Evolutionary conservation across 2,888 invertebrate species (phyloP).

Genomic region (Julus scanicus): DNA sequence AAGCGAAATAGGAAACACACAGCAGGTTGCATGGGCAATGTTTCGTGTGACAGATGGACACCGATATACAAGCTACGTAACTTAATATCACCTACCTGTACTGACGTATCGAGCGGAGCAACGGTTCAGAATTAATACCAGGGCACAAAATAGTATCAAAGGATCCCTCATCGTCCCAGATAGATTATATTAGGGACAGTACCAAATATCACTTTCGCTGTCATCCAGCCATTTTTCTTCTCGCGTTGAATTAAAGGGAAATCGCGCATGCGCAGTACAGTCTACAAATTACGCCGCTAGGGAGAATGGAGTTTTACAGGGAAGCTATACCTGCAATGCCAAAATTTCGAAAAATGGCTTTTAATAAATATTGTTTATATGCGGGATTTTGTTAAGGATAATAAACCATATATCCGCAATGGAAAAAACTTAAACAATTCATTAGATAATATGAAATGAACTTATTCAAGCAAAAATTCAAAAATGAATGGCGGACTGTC

Average conservation of each 20-base stretch:
- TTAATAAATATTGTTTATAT: too few relatives aligned
- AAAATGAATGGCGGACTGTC: too few relatives aligned
- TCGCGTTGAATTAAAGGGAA: background rate
- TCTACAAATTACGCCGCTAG: background rate
- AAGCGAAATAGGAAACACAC: background rate
- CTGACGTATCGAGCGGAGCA: constrained; percentile 4
- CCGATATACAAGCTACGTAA: background rate
- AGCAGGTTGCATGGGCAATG: background rate
- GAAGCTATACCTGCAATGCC: too few relatives aligned
- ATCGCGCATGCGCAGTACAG: background rate
- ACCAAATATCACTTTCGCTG: constrained; percentile 12
- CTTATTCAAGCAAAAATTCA: too few relatives aligned
- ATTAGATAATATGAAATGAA: too few relatives aligned
- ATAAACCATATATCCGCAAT: too few relatives aligned
- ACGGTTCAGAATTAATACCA: background rate
- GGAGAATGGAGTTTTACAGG: background rate
- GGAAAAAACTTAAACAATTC: too few relatives aligned
- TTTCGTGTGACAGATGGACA: background rate
- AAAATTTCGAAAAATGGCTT: too few relatives aligned
- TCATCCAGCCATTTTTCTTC: constrained; percentile 40
- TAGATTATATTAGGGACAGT: background rate
- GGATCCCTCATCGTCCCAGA: constrained; percentile 30
- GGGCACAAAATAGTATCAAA: constrained; percentile 27
- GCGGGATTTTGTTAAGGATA: too few relatives aligned
- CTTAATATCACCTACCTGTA: background rate